Percentiles rank a stretch among this genome's conserved stretches.
Evolutionary conservation across 2,797 vertebrate species (phyloP).

Genomic region (Ptychobarbus kaznakovi): DNA sequence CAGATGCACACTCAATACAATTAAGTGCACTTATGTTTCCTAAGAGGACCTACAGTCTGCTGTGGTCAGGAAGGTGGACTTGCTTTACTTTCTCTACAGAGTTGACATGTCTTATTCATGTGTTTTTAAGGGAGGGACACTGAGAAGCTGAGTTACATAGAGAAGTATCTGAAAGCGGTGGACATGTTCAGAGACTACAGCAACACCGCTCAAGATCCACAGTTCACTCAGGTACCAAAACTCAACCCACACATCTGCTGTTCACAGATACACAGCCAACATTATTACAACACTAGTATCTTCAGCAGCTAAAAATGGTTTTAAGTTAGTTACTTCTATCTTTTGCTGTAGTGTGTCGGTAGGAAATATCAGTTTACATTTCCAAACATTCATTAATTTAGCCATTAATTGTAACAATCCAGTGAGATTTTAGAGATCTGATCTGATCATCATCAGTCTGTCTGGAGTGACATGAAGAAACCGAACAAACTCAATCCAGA

Average conservation of each 20-base stretch:
- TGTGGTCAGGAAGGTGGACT: background rate
- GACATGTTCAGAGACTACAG: conserved; percentile 93
- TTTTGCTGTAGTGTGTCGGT: too few relatives aligned
- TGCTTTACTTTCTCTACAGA: background rate
- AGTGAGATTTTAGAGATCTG: too few relatives aligned
- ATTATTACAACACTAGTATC: background rate
- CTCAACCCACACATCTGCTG: background rate
- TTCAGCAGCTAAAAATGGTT: background rate
- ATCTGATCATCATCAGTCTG: too few relatives aligned
- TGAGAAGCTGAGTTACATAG: conserved; percentile 82
- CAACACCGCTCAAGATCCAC: conserved; percentile 86
- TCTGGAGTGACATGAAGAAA: too few relatives aligned
- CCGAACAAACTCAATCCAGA: too few relatives aligned
- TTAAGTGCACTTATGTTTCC: background rate
- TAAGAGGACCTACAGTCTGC: background rate
- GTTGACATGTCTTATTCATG: background rate
- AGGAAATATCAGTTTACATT: too few relatives aligned
- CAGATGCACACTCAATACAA: background rate
- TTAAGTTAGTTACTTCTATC: too few relatives aligned
- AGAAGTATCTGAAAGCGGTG: conserved; percentile 87
- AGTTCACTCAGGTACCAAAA: conserved; percentile 87
- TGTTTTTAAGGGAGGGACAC: conserved; percentile 83
- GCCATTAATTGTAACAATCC: too few relatives aligned
- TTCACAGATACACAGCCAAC: background rate
- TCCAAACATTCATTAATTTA: too few relatives aligned